Percentiles rank a stretch among this genome's conserved stretches.
phyloP scores from a whole-genome alignment of 2,888 invertebrate species.

The Drosophila cognata region DNA sequence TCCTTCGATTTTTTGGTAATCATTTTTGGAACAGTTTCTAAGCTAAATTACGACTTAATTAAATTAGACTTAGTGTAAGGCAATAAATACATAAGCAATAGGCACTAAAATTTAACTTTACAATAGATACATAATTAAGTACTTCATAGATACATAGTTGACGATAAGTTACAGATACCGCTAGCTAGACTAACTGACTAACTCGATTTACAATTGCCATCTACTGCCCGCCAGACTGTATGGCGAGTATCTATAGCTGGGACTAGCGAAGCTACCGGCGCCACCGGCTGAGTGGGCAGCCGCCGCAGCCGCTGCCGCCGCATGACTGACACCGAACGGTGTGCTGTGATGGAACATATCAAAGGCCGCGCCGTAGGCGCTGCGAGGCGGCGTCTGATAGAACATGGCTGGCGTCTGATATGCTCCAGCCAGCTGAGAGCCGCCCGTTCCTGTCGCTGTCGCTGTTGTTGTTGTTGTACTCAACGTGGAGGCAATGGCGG shows the following conservation, averaged over 20 bases:
- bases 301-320: conserved; percentile 79
- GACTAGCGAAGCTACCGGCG: conserved; percentile 83
- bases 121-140: conserved; percentile 44
- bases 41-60: conserved; percentile 59
- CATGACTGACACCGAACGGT: conserved; percentile 83
- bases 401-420: conserved; percentile 82
- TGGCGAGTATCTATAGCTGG: conserved; percentile 85
- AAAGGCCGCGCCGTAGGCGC: conserved; percentile 83
- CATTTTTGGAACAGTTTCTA: conserved; percentile 49
- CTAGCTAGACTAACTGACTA: conserved; percentile 38
- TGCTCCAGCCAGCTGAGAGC: conserved; percentile 66
- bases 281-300: conserved; percentile 75
- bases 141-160: conserved; percentile 32
- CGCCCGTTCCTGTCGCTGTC: conserved; percentile 70
- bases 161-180: conserved; percentile 46
- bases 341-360: conserved; percentile 85
- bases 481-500: conserved; percentile 53
- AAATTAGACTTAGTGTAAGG: conserved; percentile 69
- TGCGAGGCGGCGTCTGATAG: conserved; percentile 85
- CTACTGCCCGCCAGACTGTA: conserved; percentile 84
- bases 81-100: conserved; percentile 74
- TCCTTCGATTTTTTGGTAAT: conserved; percentile 58
- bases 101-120: conserved; percentile 68
- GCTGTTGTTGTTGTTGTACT: conserved; percentile 49
- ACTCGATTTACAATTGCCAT: conserved; percentile 81